A percentile compares a stretch with the other conserved stretches of the same genome.
phyloP scores from a whole-genome alignment of 2,113 vertebrate genomes.

The Sclerurus mexicanus region DNA sequence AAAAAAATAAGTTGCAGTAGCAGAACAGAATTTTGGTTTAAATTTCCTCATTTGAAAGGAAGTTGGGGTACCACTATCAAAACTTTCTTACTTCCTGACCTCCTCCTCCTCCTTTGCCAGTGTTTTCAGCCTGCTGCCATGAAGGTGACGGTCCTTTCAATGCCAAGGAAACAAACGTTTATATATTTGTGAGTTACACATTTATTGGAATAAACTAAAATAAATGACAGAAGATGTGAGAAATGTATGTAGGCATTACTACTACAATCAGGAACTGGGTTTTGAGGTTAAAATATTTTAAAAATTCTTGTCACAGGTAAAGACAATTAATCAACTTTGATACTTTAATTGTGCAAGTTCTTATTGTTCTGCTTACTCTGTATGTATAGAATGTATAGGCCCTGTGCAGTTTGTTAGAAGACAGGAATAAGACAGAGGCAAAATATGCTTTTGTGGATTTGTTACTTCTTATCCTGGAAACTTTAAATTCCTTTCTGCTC shows the following conservation, averaged over 20 bases:
- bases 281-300: neutral
- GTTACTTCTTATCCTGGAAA: neutral
- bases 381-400: too few relatives aligned
- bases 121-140: neutral
- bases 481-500: neutral
- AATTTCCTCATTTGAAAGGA: constrained; percentile 6
- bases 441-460: neutral
- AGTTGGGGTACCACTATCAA: neutral
- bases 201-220: neutral
- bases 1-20: neutral
- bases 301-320: neutral
- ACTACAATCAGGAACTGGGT: neutral
- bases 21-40: neutral
- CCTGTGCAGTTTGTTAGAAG: neutral
- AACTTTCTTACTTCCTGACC: neutral
- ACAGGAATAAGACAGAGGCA: neutral
- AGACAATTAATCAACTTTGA: neutral
- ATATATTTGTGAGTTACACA: rapidly evolving
- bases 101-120: neutral
- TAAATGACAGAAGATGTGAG: neutral
- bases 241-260: neutral
- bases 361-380: neutral
- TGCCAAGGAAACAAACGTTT: neutral
- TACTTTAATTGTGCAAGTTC: neutral
- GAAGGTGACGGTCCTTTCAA: neutral